Base-by-base conservation (phyloP, 1,140 invertebrate genomes). In the Procambarus clarkii region DNA sequence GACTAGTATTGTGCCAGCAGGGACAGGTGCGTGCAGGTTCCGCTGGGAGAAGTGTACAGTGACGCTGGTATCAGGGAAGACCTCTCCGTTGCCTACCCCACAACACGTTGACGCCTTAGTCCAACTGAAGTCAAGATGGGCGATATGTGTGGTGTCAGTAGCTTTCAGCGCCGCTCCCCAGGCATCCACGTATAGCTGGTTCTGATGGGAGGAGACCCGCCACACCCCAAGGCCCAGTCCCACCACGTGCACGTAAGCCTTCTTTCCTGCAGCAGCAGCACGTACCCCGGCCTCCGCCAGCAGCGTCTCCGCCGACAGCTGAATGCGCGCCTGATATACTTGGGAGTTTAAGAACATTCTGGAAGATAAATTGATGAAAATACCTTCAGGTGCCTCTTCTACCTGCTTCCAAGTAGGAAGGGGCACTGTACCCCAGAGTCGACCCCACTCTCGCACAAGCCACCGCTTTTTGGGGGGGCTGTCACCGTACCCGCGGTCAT, bases 1-100 rank as follows among this genome's bases (percentile, higher is more conserved):
- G 7, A 97, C 95, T 77, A 96, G 93, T 3, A 96, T 93, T 93
- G 96, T 96, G 48, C 95, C 95, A 13, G 46, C 60, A 82, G 94
- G 92, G 44, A 95, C 77, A 64, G 93, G 94, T 77, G 93, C 94
- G 82, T 94, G 94, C 0, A 94, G 94, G 79, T 94, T 93, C 69
- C 94, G 93, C 60, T 94, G 34, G n/a, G 94, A 94, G 83, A 95
- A 95, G 87, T 94, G 94, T 45, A 95, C 94, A 79, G 92, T 94
- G 74, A 95, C 94, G 87, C 94, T 94, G 94, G 86, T 92, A 80
- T 84, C 78, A 18, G 91, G 93, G 80, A 94, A 94, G 91, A 94
- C 94, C 50, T 94, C 94, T 54, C 94, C 94, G 44, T 90, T 85
- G 46, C 93, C 93, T 0, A 93, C 94, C 24, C 94, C 94, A 15